These are phyloP conservation scores for Eremobia ochroleuca DNA, from an alignment of 2,888 invertebrate genomes.

Conservation along the genomic window DNA sequence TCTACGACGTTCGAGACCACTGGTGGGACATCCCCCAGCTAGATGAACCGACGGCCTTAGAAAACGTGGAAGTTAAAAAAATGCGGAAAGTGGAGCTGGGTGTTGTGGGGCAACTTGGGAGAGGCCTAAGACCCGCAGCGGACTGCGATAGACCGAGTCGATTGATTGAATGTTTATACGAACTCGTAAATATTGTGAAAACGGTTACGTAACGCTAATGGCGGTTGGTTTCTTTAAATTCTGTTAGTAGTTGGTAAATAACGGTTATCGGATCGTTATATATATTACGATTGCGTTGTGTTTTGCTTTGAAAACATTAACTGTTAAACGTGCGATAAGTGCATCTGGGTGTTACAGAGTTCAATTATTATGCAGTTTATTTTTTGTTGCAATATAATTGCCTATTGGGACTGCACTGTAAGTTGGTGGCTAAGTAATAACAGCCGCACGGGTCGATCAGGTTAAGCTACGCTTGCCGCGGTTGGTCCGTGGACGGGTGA, in stretches of 20 bases:
- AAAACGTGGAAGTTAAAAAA: not conserved
- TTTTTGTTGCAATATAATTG: not conserved
- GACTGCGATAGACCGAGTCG: not conserved
- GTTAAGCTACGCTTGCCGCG: too few species aligned
- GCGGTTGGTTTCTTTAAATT: slow-evolving; percentile 32
- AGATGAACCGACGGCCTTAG: too few species aligned
- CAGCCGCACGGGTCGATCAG: too few species aligned
- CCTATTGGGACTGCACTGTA: not conserved
- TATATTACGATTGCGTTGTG: slow-evolving; percentile 51
- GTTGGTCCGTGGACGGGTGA: too few species aligned
- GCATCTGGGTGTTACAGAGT: not conserved
- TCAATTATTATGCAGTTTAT: not conserved
- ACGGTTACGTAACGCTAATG: slow-evolving; percentile 10
- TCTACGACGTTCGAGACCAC: too few species aligned
- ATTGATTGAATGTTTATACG: not conserved
- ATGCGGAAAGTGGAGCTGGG: not conserved
- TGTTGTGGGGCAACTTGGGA: not conserved
- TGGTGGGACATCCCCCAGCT: not conserved
- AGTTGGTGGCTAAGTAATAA: not conserved
- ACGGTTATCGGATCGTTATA: slow-evolving; percentile 48
- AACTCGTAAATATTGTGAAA: slow-evolving; percentile 33
- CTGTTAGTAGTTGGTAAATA: slow-evolving; percentile 44
- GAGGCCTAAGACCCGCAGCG: not conserved
- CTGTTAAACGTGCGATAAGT: slow-evolving; percentile 31
- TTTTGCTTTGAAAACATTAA: slow-evolving; percentile 63